Evolutionary conservation across 2,797 vertebrate species (phyloP), one percentile per base, ranked within the genome.

Genomic region (Decapterus maruadsi): DNA sequence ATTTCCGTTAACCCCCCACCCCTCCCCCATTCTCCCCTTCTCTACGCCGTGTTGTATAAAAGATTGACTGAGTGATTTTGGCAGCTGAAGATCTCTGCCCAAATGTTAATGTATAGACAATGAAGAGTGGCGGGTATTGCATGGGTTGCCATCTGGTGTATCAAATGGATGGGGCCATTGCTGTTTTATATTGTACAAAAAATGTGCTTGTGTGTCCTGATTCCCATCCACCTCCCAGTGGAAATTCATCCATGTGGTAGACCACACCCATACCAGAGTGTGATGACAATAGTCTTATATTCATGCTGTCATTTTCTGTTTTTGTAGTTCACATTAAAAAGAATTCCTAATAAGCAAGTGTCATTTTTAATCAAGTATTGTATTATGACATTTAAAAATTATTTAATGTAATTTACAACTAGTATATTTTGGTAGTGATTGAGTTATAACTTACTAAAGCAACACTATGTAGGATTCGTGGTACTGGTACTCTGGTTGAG

Each of bases 101-200:
- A 94, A 81, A 92, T 87, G 94, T 94, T 94, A 22, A 77, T 82
- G 80, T 87, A 83, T 61, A 81, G 86, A 92, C 78, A 72, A 61
- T 73, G 75, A 81, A 60, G 80, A 81, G 77, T 53, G 92, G 90
- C 89, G 92, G 95, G 93, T 93, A 96, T 75, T 96, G 97, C 97
- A 97, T 95, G 96, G 95, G 93, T 96, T 94, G 87, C 94, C 94
- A 95, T 95, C 90, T 92, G 93, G 93, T 94, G 94, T 95, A 85
- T 82, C 29, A 38, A 82, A 71, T 66, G 81, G 88, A 87, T 88
- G 96, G 96, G 93, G 94, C 93, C 93, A 92, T 95, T 93, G 90
- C 94, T 98, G 96, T 97, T 98, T 98, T 97, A 97, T 98, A 97
- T 97, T 98, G 97, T 98, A 97, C 94, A 97, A 97, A 89, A 93